These are phyloP conservation scores for Luscinia luscinia DNA, from an alignment of 2,797 vertebrate species.

Conservation along the genomic window DNA sequence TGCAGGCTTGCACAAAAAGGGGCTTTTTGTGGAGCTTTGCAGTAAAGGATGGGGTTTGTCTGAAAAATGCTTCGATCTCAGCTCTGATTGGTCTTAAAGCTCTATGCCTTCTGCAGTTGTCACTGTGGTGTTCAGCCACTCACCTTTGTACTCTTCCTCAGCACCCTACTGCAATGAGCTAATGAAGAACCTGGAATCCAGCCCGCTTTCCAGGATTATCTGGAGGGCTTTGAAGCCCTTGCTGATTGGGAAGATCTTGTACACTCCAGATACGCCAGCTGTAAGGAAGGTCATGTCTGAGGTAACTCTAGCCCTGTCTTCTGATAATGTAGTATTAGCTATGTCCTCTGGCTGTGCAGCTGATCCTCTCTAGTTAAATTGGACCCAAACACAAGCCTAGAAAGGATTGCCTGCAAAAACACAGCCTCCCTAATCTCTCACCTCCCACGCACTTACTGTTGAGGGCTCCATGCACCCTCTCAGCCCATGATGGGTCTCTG, in stretches of 20 bases:
- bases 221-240: constrained; percentile 95
- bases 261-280: constrained; percentile 90
- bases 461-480: neutral
- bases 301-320: constrained; percentile 75
- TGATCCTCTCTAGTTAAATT: neutral
- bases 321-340: neutral
- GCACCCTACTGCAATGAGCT: constrained; percentile 94
- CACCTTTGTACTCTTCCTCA: constrained; percentile 48
- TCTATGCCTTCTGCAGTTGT: neutral
- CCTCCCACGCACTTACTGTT: neutral
- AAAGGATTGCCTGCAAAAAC: neutral
- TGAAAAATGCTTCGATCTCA: neutral
- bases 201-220: constrained; percentile 93
- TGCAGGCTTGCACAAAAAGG: neutral
- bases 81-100: neutral
- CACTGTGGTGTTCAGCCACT: neutral
- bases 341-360: neutral
- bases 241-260: constrained; percentile 94
- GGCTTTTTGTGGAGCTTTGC: neutral
- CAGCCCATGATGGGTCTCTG: neutral
- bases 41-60: neutral
- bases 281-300: constrained; percentile 89
- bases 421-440: neutral
- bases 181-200: constrained; percentile 92
- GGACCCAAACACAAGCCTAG: neutral